A percentile compares a stretch with the other conserved stretches of the same genome.
Conservation (phyloP, 1,140 invertebrate genomes). For the Myzus persicae region DNA sequence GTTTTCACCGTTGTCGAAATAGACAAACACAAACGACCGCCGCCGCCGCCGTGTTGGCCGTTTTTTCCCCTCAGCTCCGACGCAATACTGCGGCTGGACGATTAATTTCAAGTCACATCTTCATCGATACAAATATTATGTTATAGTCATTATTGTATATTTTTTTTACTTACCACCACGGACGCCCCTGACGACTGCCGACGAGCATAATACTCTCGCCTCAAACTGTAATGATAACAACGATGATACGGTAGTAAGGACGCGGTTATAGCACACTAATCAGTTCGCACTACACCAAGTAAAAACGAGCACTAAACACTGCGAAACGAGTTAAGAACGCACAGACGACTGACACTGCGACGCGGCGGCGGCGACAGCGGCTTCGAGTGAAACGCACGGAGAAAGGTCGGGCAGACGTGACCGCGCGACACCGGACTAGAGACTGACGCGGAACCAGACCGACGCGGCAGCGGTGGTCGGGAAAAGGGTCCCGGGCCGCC, state of each 20-base stretch:
- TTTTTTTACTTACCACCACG: conserved; percentile 7
- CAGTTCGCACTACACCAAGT: not conserved
- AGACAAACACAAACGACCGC: not conserved
- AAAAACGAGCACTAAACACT: not conserved
- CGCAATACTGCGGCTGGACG: not conserved
- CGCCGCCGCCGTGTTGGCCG: not conserved
- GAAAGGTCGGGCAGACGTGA: conserved; percentile 18
- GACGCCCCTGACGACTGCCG: not conserved
- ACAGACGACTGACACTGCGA: not conserved
- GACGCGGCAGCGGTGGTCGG: conserved; percentile 28
- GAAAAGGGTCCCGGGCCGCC: conserved; percentile 42
- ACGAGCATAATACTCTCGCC: not conserved
- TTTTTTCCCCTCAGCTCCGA: not conserved
- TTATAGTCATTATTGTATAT: not conserved
- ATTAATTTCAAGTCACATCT: not conserved
- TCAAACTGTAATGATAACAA: not conserved
- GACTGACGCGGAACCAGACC: conserved; percentile 57
- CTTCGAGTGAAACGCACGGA: not conserved
- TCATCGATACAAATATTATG: not conserved
- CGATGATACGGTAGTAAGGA: no score
- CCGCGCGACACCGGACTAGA: conserved; percentile 4
- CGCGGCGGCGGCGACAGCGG: not conserved
- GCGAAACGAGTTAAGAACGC: not conserved
- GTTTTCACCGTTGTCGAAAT: conserved; percentile 50
- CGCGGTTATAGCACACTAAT: not conserved